Base-by-base conservation (phyloP, 2,113 vertebrate species). In the Syngnathus floridae region DNA sequence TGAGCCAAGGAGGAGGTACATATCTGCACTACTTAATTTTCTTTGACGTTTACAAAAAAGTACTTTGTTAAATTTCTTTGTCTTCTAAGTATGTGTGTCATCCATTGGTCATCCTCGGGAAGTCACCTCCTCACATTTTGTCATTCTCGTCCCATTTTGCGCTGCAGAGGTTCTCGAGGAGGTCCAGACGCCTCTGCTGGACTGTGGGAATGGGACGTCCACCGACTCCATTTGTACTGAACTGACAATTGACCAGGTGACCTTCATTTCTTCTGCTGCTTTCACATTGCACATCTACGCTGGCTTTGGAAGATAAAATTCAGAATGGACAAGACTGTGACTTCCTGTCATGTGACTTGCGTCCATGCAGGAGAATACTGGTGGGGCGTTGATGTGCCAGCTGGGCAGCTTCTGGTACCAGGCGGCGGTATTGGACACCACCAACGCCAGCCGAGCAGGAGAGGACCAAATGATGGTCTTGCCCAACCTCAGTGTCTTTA, bases 361-460 rank as follows among this genome's bases (percentile, higher is more conserved):
- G n/a, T 1, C 19, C 21, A n/a, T 52, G 48, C 68, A 89, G 87
- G 76, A 64, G 0, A 71, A 86, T 16, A 49, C 14, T 17, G 86
- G 87, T 0, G 75, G 78, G 5, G 83, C 87, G 0, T 1, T 88
- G 36, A 84, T 89, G 79, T 89, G 83, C 51, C 21, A 79, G 49
- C 7, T 38, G 62, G 56, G 5, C 2, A 17, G 9, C 2, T 65
- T 62, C 0, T 89, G 86, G 87, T 75, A 75, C 65, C 85, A 88
- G 73, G 66, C 66, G 0, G 83, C 59, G 0, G 80, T 87, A 49
- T 17, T 89, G 4, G 31, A 69, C 0, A 3, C 1, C 19, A 4
- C 1, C 31, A 10, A 41, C 31, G 4, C 12, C 38, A 46, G 5
- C 59, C 54, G 0, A 1, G 40, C 11, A 40, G 45, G 9, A 43